Conservation (phyloP, 1,140 invertebrate genomes). For the Acromyrmex echinatior region DNA sequence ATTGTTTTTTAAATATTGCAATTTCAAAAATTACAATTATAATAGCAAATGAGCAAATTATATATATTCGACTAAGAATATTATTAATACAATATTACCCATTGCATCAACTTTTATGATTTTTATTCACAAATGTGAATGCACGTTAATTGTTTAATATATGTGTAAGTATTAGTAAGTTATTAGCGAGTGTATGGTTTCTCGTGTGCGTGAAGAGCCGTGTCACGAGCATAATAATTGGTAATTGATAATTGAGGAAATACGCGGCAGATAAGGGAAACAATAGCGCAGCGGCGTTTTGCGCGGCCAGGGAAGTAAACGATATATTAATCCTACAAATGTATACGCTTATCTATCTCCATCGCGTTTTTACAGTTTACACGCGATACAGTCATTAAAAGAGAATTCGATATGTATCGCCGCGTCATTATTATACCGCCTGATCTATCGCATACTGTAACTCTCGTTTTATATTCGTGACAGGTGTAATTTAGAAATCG, state of each 20-base stretch:
- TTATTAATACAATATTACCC: background rate
- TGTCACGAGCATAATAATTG: slow-evolving; percentile 46
- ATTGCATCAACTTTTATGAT: background rate
- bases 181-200: background rate
- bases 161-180: background rate
- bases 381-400: slow-evolving; percentile 63
- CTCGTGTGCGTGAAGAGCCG: background rate
- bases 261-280: slow-evolving; percentile 34
- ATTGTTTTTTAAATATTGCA: no score
- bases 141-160: slow-evolving; percentile 9
- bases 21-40: no score
- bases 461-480: slow-evolving; percentile 61
- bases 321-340: slow-evolving; percentile 64
- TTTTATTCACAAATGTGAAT: background rate
- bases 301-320: slow-evolving; percentile 14
- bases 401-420: slow-evolving; percentile 59
- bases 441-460: slow-evolving; percentile 43
- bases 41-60: background rate
- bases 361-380: slow-evolving; percentile 51
- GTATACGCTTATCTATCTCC: slow-evolving; percentile 44
- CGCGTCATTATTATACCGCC: slow-evolving; percentile 38
- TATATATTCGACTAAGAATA: background rate
- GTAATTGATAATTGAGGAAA: slow-evolving; percentile 65
- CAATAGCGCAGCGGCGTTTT: slow-evolving; percentile 26
- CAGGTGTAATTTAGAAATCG: slow-evolving; percentile 61